Percentiles rank a stretch among this genome's conserved stretches.
Evolutionary conservation across 2,113 vertebrate genomes (phyloP).

Genomic region (Tonatia bakeri): DNA sequence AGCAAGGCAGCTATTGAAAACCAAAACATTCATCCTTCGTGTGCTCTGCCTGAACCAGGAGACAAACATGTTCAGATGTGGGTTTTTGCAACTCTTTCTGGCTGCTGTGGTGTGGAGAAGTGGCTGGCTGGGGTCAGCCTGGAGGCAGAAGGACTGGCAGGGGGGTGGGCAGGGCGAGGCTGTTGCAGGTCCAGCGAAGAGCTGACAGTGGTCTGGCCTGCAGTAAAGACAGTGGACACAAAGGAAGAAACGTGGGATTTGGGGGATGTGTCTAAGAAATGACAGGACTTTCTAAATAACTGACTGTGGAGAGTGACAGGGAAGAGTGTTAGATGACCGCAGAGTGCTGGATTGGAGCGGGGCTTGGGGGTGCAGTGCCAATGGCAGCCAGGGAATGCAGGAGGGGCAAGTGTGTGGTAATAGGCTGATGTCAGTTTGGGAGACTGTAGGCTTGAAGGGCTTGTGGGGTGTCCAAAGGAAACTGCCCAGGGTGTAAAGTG

Average conservation of each 20-base stretch:
- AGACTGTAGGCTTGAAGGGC: not conserved
- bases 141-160: not conserved
- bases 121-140: no score
- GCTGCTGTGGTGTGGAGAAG: not conserved
- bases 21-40: not conserved
- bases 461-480: not conserved
- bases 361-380: accelerated
- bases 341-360: no score
- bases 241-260: not conserved
- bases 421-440: not conserved
- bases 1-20: not conserved
- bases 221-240: not conserved
- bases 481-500: not conserved
- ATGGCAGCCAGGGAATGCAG: not conserved
- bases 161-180: not conserved
- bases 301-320: not conserved
- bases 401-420: not conserved
- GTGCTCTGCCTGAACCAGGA: not conserved
- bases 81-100: not conserved
- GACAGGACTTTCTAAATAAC: not conserved
- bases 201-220: not conserved
- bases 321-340: not conserved
- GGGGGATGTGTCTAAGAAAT: not conserved
- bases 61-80: not conserved
- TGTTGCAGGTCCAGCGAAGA: not conserved